Evolutionary conservation across 2,113 vertebrate genomes (phyloP), one percentile per base, ranked within the genome.

Genomic region (Sminthopsis crassicaudata): DNA sequence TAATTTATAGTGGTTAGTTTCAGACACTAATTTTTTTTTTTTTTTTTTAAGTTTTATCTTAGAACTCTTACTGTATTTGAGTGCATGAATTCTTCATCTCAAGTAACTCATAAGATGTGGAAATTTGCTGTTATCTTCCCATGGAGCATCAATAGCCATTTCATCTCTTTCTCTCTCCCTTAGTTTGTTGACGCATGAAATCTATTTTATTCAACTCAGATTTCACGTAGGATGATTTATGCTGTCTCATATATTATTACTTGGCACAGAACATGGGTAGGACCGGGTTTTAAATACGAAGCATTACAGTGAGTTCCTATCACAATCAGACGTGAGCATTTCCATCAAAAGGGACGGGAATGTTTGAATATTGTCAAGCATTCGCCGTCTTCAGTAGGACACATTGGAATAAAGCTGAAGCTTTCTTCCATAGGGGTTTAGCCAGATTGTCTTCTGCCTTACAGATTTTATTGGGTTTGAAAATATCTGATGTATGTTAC

Each of bases 401-500:
- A 91, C 23, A 92, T 90, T 36, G n/a, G 25, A 88, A 46, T 91
- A 91, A 90, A 92, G 19, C 84, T 92, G 89, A 8, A 16, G 19
- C 19, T 42, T 93, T 91, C 89, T 90, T 93, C 91, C 0, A 94
- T 53, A 91, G 36, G 53, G 3, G 46, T 53, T 6, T 46, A 16
- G 7, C 67, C 67, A 84, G n/a, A n/a, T 26, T 84, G 36, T 19
- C 67, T 14, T 14, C 57, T 36, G 57, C 60, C 90, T 96, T 93
- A 90, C 50, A 25, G 95, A 57, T 9, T 67, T 88, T 25, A 76
- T 36, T 84, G 19, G 67, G 93, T 76, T 93, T 90, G 88, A 23
- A 23, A 93, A 57, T 94, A 89, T 91, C 53, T 30, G 2, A 2
- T 93, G 91, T 51, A 2, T 90, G 22, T 60, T 23, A 1, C 52